phyloP scores from a whole-genome alignment of 35 echinoderm and acorn worm genomes.

The Eucidaris tribuloides region DNA sequence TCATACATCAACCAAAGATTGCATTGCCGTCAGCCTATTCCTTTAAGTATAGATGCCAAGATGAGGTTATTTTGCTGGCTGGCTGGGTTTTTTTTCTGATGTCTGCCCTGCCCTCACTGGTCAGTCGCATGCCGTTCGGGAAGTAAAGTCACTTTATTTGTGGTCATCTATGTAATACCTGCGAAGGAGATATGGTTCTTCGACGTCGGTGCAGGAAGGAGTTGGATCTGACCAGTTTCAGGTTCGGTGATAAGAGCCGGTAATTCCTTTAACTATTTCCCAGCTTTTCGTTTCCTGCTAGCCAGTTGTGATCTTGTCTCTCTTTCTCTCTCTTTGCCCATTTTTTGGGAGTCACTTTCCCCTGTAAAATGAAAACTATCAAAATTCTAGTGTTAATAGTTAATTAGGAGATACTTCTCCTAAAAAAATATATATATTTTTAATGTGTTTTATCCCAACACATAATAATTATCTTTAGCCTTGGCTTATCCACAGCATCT shows the following conservation, averaged over 20 bases:
- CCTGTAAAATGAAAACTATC: no score
- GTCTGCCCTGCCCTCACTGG: neutral
- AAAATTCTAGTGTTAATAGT: no score
- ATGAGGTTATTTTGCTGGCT: neutral
- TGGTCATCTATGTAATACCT: neutral
- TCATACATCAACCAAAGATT: neutral
- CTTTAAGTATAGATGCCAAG: neutral
- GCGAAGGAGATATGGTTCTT: neutral
- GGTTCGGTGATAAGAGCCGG: neutral
- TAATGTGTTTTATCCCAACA: no score
- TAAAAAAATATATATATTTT: no score
- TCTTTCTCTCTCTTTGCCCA: no score
- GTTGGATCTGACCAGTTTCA: neutral
- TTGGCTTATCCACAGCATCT: no score
- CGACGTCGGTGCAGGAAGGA: neutral
- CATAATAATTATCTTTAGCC: no score
- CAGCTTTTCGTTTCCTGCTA: no score
- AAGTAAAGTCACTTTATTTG: neutral
- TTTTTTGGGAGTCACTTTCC: no score
- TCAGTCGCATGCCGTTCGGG: neutral
- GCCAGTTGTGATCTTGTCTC: no score
- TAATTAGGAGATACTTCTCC: no score
- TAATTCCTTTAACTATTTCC: no score
- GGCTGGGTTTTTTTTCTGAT: neutral
- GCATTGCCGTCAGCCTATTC: conserved; percentile 1